Evolutionary conservation across 2,113 vertebrate species (phyloP), one percentile per base, ranked within the genome.

Genomic region (Triplophysa dalaica): DNA sequence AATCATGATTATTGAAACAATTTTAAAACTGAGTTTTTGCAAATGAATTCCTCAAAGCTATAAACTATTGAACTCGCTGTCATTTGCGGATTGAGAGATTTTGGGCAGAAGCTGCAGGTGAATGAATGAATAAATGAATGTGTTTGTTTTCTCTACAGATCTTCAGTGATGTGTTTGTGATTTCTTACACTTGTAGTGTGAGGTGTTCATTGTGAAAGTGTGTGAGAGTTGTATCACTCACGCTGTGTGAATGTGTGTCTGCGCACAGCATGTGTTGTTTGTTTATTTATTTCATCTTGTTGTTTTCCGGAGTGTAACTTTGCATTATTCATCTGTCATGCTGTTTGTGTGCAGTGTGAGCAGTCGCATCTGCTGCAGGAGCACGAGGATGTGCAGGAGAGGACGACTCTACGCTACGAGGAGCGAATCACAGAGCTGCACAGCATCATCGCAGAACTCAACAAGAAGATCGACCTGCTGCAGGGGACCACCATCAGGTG

Each of bases 401-500:
- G 90, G 52, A 94, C 93, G 0, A 93, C 92, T 0, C 86, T 95
- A 13, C 93, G 93, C 45, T 96, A 95, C 0, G 94, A 96, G 85
- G 95, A 96, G 26, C 90, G 94, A 68, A 95, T 95, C 89, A 95
- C 94, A 0, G 95, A 96, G 64, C 91, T 96, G 2, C 95, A 95
- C 90, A 94, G 94, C 79, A 89, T 96, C 90, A 95, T 96, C 17
- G 94, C 95, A 0, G 95, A 96, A 66, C 91, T 96, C 85, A 96
- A 95, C 82, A 95, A 95, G 90, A 96, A 95, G 90, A 95, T 95
- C 29, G 91, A 94, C 80, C 91, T 92, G 5, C 88, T 96, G 2
- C 94, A 96, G 77, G 93, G 93, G 74, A 82, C 90, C 86, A 90
- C 93, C 73, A 95, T 95, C 92, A 94, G 95, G 95, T 87, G 10